Evolutionary conservation across 2,888 invertebrate species (phyloP).

Genomic region (Tridacna crocea): DNA sequence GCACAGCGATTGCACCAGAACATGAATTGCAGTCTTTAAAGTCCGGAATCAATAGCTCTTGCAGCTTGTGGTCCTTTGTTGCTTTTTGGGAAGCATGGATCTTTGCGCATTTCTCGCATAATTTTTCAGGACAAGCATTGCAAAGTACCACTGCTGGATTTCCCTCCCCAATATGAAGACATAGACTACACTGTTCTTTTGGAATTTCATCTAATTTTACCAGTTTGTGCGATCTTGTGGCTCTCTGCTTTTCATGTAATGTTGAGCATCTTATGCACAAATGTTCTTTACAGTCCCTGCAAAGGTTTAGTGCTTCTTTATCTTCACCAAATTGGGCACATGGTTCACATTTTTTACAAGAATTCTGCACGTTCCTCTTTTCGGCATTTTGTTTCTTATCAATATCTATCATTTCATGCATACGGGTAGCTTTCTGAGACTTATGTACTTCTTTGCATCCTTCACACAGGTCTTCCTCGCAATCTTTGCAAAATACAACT

Average conservation of each 20-base stretch:
- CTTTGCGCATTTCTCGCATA: background rate
- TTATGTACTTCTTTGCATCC: background rate
- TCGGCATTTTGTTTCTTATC: background rate
- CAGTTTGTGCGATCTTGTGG: background rate
- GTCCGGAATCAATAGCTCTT: background rate
- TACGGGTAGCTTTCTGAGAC: background rate
- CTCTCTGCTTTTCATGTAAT: background rate
- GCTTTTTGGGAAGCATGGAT: background rate
- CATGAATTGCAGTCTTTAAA: background rate
- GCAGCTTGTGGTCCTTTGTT: background rate
- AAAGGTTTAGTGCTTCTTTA: background rate
- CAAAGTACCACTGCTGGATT: background rate
- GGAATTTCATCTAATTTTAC: background rate
- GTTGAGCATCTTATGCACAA: background rate
- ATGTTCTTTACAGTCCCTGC: constrained; percentile 12
- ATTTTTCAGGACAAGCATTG: background rate
- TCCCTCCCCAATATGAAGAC: background rate
- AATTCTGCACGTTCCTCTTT: background rate
- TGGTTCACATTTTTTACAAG: background rate
- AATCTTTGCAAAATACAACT: background rate
- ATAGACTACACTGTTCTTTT: background rate
- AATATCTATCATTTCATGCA: background rate
- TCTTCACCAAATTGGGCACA: background rate
- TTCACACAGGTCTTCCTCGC: constrained; percentile 15
- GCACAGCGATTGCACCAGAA: background rate